phyloP scores from a whole-genome alignment of 1,140 invertebrate genomes.

The Archivesica marissinica region DNA sequence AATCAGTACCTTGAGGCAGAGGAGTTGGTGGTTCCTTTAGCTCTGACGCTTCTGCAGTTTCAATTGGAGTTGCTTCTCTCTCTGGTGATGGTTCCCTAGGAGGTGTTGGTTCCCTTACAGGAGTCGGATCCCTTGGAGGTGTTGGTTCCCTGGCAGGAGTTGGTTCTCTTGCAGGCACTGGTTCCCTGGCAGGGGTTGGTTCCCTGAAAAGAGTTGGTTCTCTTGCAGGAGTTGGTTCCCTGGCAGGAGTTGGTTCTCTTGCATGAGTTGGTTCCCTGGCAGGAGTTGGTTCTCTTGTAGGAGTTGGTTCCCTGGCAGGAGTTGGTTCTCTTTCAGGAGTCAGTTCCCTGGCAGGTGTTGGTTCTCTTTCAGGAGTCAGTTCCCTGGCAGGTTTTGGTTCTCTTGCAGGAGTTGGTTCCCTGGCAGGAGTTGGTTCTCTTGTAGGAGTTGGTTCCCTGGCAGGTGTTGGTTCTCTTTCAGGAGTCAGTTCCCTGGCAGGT shows the following conservation, averaged over 20 bases:
- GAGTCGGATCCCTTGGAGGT: no score
- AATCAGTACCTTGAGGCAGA: conserved; percentile 13
- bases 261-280: background rate
- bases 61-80: background rate
- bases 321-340: conserved; percentile 42
- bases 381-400: background rate
- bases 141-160: background rate
- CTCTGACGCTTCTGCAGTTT: background rate
- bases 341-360: conserved; percentile 16
- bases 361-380: background rate
- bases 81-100: conserved; percentile 13
- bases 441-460: conserved; percentile 3
- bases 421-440: background rate
- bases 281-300: background rate
- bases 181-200: conserved; percentile 21
- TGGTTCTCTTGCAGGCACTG: conserved; percentile 4
- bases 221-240: conserved; percentile 44
- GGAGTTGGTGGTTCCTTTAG: conserved; percentile 1
- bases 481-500: conserved; percentile 13
- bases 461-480: conserved; percentile 14
- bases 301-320: conserved; percentile 2
- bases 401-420: conserved; percentile 31
- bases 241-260: conserved; percentile 40
- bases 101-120: conserved; percentile 26
- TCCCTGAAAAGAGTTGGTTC: conserved; percentile 21